A percentile compares a stretch with the other conserved stretches of the same genome.
phyloP scores from a whole-genome alignment of 2,113 vertebrate genomes.

The Peromyscus californicus region DNA sequence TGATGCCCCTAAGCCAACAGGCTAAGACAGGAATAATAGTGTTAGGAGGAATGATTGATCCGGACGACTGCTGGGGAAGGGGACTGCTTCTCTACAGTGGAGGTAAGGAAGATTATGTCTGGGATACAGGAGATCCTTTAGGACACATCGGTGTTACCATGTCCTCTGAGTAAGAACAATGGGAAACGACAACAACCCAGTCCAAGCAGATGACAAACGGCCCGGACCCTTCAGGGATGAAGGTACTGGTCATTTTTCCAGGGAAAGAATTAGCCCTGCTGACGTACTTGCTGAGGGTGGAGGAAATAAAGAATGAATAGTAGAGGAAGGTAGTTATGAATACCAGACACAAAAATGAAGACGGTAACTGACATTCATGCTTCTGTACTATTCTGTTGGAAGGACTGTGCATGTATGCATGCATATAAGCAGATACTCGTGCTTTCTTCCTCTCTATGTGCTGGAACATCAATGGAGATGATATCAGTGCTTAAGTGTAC shows the following conservation, averaged over 20 bases:
- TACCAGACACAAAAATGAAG: not conserved
- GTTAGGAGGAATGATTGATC: not conserved
- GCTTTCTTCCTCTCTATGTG: not conserved
- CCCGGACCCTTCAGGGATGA: not conserved
- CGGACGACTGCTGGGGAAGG: not conserved
- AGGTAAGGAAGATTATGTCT: not conserved
- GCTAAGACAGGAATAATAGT: not conserved
- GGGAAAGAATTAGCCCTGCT: not conserved
- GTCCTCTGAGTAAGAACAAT: not conserved
- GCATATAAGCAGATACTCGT: not conserved
- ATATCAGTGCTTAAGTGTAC: not conserved
- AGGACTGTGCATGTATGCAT: not conserved
- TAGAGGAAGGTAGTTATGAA: not conserved
- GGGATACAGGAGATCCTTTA: not conserved
- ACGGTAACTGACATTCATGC: not conserved
- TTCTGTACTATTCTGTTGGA: not conserved
- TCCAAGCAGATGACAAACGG: not conserved
- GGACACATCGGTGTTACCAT: not conserved
- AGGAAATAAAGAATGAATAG: not conserved
- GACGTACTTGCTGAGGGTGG: not conserved
- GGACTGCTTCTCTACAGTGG: not conserved
- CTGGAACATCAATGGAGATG: not conserved
- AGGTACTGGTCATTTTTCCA: not conserved
- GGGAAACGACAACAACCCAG: not conserved
- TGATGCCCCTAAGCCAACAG: not conserved